A percentile compares a stretch with the other conserved stretches of the same genome.
Conservation (phyloP, 2,797 vertebrate genomes). For the Ispidina picta region DNA sequence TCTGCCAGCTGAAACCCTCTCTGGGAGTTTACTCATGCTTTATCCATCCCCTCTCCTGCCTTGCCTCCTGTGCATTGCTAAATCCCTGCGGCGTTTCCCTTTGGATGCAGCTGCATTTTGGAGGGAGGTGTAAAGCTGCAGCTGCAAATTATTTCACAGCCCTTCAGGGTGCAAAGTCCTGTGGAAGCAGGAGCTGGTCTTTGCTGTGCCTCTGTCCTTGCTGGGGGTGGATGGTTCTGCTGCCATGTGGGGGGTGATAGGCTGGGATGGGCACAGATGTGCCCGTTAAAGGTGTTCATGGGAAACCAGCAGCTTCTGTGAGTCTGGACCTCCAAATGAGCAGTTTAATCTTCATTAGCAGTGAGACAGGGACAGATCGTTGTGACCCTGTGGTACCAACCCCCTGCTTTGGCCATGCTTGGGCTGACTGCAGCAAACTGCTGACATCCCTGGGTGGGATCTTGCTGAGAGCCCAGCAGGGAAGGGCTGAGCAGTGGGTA, state of each 20-base stretch:
- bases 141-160: background rate
- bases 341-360: fast-evolving
- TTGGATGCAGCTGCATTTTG: background rate
- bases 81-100: background rate
- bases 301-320: background rate
- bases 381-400: background rate
- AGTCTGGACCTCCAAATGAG: background rate
- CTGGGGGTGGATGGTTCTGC: background rate
- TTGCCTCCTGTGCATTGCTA: background rate
- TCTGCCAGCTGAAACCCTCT: background rate
- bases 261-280: background rate
- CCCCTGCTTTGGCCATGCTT: fast-evolving
- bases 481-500: background rate
- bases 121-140: background rate
- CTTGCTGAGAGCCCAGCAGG: background rate
- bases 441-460: background rate
- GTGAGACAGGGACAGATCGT: fast-evolving
- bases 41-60: background rate
- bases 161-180: background rate
- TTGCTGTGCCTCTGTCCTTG: background rate
- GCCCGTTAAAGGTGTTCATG: fast-evolving
- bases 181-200: background rate
- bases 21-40: background rate
- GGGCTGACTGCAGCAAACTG: background rate
- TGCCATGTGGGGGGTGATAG: fast-evolving